Percentiles rank a stretch among this genome's conserved stretches.
These are phyloP conservation scores for Scaptomyza parva DNA, from an alignment of 2,888 invertebrate species.

Conservation along the genomic window DNA sequence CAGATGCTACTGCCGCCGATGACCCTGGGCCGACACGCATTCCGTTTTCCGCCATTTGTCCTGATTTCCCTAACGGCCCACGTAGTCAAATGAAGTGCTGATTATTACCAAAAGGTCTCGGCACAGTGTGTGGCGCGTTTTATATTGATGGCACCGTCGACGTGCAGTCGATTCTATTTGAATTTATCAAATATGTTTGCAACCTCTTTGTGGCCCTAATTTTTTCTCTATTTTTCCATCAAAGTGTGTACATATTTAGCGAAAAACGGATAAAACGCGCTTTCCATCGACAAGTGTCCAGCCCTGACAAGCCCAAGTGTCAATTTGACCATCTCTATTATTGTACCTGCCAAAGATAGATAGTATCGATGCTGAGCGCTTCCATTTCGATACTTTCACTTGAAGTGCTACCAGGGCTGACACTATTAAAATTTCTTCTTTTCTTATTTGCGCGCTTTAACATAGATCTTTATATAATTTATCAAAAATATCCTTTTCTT, in stretches of 20 bases:
- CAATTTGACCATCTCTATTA: constrained; percentile 28
- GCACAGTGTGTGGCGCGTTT: constrained; percentile 61
- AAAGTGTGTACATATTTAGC: constrained; percentile 65
- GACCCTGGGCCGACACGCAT: constrained; percentile 79
- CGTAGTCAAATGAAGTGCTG: constrained; percentile 54
- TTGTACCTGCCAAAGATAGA: constrained; percentile 7
- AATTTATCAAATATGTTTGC: constrained; percentile 73
- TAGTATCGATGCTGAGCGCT: not conserved
- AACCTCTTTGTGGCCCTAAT: constrained; percentile 77
- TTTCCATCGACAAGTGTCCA: constrained; percentile 44
- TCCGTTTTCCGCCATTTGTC: constrained; percentile 82
- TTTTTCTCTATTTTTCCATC: constrained; percentile 75
- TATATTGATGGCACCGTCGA: constrained; percentile 54
- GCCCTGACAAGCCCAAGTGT: constrained; percentile 50
- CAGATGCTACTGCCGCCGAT: constrained; percentile 43
- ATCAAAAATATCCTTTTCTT: not conserved
- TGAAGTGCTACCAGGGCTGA: not conserved
- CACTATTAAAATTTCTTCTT: too few species aligned
- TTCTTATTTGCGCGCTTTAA: too few species aligned
- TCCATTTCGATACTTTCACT: not conserved
- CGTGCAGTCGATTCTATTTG: constrained; percentile 61
- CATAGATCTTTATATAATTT: not conserved
- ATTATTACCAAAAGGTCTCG: constrained; percentile 57
- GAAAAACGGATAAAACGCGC: constrained; percentile 49
- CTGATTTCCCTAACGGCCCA: constrained; percentile 57